Percentiles rank a stretch among this genome's conserved stretches.
These are phyloP conservation scores for Morone chrysops DNA, from an alignment of 2,113 vertebrate species.

Conservation along the genomic window DNA sequence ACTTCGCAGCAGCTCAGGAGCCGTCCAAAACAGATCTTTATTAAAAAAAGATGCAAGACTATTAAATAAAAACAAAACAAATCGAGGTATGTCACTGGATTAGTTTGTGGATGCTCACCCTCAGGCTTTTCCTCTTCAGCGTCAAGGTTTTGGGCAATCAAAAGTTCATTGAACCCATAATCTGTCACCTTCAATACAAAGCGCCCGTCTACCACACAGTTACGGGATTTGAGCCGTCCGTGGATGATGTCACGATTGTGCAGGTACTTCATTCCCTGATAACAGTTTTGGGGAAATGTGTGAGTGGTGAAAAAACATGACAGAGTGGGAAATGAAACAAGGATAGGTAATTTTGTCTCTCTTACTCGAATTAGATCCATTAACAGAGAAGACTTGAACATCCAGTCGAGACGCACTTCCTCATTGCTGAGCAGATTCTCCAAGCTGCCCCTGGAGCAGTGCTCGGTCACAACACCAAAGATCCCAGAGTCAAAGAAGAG, in stretches of 20 bases:
- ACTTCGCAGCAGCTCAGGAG: slow-evolving; percentile 90
- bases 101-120: slow-evolving; percentile 74
- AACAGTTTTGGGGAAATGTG: slow-evolving; percentile 1
- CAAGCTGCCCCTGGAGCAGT: slow-evolving; percentile 91
- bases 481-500: slow-evolving; percentile 89
- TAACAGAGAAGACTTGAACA: slow-evolving; percentile 96
- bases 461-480: slow-evolving; percentile 91
- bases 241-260: slow-evolving; percentile 89
- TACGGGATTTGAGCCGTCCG: slow-evolving; percentile 93
- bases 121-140: slow-evolving; percentile 72
- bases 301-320: neutral
- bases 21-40: slow-evolving; percentile 91
- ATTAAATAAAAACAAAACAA: neutral
- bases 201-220: slow-evolving; percentile 94
- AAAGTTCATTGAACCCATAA: slow-evolving; percentile 88
- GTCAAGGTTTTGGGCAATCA: slow-evolving; percentile 81
- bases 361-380: slow-evolving; percentile 93
- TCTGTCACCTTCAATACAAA: slow-evolving; percentile 96
- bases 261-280: slow-evolving; percentile 91
- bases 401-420: slow-evolving; percentile 97
- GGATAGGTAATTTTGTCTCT: neutral
- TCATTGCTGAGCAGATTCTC: slow-evolving; percentile 90
- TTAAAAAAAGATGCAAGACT: neutral
- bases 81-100: neutral
- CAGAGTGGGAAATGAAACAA: neutral